A percentile compares a stretch with the other conserved stretches of the same genome.
Conservation (phyloP, 2,113 vertebrate species). For the Paradisaea rubra region DNA sequence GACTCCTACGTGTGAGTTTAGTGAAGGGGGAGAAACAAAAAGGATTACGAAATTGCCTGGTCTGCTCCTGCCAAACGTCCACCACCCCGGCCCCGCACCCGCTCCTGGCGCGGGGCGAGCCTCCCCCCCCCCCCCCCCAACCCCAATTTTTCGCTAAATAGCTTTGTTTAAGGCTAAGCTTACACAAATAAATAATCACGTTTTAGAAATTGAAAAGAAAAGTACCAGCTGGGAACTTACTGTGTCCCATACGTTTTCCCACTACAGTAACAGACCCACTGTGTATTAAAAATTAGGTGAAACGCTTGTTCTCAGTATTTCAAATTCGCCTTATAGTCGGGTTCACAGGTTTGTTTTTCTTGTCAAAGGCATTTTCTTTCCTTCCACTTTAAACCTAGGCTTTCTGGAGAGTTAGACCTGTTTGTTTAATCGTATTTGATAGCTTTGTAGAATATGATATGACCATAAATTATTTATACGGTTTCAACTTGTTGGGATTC, state of each 20-base stretch:
- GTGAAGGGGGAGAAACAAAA: not conserved
- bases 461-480: not conserved
- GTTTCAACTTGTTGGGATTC: not conserved
- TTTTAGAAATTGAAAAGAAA: not conserved
- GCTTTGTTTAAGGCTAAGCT: not conserved
- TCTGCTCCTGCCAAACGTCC: not conserved
- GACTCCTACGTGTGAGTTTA: not conserved
- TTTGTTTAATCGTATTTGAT: not conserved
- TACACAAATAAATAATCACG: not conserved
- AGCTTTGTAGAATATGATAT: not conserved
- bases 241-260: not conserved
- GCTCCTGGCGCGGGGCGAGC: not conserved
- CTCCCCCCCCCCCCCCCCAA: not conserved
- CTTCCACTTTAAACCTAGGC: not conserved
- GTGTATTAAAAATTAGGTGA: not conserved
- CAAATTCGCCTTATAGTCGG: not conserved
- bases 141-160: accelerated
- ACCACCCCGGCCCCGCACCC: not conserved
- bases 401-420: not conserved
- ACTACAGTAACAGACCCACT: not conserved
- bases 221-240: not conserved
- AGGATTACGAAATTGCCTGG: not conserved
- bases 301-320: not conserved
- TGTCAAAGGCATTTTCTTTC: not conserved
- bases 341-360: not conserved